Evolutionary conservation across 2,888 invertebrate species (phyloP).

Genomic region (Harpalus rubripes): DNA sequence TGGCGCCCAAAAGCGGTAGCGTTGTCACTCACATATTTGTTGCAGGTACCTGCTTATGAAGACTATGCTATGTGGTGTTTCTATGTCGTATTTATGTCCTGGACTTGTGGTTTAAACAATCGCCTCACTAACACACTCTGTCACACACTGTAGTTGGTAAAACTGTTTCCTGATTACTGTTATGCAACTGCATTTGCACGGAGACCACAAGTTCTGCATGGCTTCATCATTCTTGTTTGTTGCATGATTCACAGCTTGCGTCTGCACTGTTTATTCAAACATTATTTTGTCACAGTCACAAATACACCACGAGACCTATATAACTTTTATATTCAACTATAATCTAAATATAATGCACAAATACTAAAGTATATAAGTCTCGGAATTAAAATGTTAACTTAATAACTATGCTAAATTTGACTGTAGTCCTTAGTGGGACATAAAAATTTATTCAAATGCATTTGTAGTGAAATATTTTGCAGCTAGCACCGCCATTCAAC

Average conservation of each 20-base stretch:
- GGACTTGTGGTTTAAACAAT: constrained; percentile 72
- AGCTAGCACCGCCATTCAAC: constrained; percentile 63
- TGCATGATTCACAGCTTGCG: constrained; percentile 27
- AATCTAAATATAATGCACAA: background rate
- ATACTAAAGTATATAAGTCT: constrained; percentile 29
- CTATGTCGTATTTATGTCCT: constrained; percentile 73
- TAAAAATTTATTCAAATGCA: constrained; percentile 54
- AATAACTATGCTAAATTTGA: constrained; percentile 6
- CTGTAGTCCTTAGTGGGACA: constrained; percentile 23
- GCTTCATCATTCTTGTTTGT: constrained; percentile 37
- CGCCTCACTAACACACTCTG: constrained; percentile 48
- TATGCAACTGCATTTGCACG: constrained; percentile 41
- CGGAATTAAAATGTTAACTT: constrained; percentile 4
- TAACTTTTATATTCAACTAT: background rate
- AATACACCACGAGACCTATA: constrained; percentile 27
- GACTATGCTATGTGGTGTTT: constrained; percentile 73
- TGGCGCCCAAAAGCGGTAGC: constrained; percentile 64
- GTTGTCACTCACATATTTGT: constrained; percentile 73
- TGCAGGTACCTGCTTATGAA: constrained; percentile 77
- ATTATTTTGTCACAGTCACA: constrained; percentile 51
- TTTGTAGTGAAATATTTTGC: constrained; percentile 63
- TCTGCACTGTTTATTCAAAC: constrained; percentile 58
- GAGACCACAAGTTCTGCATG: constrained; percentile 59
- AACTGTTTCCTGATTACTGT: constrained; percentile 22
- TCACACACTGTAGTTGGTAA: constrained; percentile 65